Evolutionary conservation across 2,113 vertebrate genomes (phyloP).

Genomic region (Solenodon paradoxus): DNA sequence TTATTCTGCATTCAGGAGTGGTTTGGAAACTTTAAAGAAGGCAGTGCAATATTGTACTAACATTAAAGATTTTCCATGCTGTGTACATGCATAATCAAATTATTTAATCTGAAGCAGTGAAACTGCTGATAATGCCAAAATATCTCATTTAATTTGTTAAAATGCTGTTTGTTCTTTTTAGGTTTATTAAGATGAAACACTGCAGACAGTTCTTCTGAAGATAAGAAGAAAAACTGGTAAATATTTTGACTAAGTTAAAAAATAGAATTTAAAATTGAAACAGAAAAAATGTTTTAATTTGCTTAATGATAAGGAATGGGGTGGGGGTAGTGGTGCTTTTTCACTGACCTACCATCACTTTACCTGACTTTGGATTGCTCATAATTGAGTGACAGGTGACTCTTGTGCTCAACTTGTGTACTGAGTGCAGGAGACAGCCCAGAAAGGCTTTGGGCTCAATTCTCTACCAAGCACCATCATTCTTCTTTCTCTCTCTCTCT

Average conservation of each 20-base stretch:
- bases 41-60: not conserved
- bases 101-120: slow-evolving; percentile 11
- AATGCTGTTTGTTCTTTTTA: slow-evolving; percentile 52
- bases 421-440: not conserved
- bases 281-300: not conserved
- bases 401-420: not conserved
- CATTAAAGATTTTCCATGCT: slow-evolving; percentile 6
- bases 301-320: not conserved
- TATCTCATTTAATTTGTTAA: slow-evolving; percentile 25
- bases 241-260: slow-evolving; percentile 18
- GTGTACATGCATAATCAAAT: not conserved
- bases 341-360: not conserved
- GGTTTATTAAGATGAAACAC: slow-evolving; percentile 59
- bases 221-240: slow-evolving; percentile 56
- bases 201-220: slow-evolving; percentile 36
- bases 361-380: not conserved
- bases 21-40: slow-evolving; percentile 12
- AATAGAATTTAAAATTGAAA: slow-evolving; percentile 6
- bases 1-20: slow-evolving; percentile 13
- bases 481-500: not conserved
- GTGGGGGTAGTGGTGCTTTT: not conserved
- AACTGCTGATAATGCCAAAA: not conserved
- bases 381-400: not conserved
- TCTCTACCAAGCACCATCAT: not conserved
- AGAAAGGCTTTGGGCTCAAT: not conserved